Evolutionary conservation across 2,797 vertebrate species (phyloP).

Genomic region (Mareca penelope): DNA sequence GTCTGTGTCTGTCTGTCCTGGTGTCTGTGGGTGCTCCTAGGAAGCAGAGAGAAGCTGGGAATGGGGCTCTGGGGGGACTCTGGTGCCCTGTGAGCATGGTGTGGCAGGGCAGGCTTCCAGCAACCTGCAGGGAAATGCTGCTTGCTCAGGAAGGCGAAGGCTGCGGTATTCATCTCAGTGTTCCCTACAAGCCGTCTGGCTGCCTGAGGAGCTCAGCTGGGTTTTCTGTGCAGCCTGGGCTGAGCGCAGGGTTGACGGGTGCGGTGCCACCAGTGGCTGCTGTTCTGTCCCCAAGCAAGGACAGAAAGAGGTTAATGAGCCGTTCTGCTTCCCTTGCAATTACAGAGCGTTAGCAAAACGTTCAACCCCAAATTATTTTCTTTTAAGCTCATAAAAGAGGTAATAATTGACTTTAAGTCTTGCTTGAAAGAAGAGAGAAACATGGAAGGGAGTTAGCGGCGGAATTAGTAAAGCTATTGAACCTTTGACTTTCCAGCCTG

Average conservation of each 20-base stretch:
- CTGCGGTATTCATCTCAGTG: background rate
- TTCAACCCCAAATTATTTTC: background rate
- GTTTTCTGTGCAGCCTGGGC: background rate
- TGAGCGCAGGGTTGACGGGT: too few relatives aligned
- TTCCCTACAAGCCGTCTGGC: background rate
- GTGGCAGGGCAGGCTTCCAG: background rate
- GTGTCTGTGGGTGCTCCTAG: background rate
- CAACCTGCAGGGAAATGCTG: background rate
- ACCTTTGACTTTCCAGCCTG: conserved; percentile 27
- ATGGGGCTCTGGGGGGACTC: background rate
- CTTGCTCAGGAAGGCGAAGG: fast-evolving
- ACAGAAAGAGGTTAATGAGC: background rate
- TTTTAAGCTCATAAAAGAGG: background rate
- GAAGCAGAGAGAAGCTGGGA: background rate
- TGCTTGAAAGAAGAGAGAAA: background rate
- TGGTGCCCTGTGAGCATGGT: fast-evolving
- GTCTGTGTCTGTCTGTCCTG: background rate
- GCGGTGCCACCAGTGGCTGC: background rate
- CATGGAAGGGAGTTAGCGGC: background rate
- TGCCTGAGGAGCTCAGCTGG: background rate
- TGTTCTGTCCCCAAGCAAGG: background rate
- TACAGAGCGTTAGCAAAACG: background rate
- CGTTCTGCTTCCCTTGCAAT: background rate
- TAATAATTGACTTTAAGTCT: background rate
- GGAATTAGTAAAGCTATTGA: background rate